Percentiles rank a stretch among this genome's conserved stretches.
These are phyloP conservation scores for Sorex araneus DNA, from an alignment of 2,113 vertebrate species.

Conservation along the genomic window DNA sequence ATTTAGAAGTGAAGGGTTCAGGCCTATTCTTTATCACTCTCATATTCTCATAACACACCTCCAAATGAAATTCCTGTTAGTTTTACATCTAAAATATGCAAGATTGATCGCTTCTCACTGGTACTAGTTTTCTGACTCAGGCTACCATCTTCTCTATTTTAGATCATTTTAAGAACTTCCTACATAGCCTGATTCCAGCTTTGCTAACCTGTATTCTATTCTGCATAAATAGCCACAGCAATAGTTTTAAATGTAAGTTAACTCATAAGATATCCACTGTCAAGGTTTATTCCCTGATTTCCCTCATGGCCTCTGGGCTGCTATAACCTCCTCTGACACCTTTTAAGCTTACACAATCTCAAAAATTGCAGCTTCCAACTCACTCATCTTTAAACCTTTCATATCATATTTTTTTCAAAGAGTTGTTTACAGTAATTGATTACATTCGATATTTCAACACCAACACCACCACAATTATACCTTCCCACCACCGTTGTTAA, in stretches of 20 bases:
- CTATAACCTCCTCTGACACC: background rate
- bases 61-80: slow-evolving; percentile 20
- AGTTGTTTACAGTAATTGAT: no score
- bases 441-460: no score
- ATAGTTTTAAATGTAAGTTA: background rate
- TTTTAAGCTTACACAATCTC: background rate
- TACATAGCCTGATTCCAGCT: background rate
- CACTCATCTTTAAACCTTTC: background rate
- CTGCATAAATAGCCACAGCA: background rate
- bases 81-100: background rate
- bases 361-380: background rate
- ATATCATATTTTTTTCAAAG: background rate
- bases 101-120: background rate
- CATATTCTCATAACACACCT: background rate
- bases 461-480: no score
- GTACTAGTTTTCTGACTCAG: background rate
- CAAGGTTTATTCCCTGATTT: background rate
- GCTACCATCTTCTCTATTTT: background rate
- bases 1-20: background rate
- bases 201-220: background rate
- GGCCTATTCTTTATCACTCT: background rate
- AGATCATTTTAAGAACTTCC: background rate
- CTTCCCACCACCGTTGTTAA: no score
- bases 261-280: background rate
- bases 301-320: background rate